Base-by-base conservation (phyloP, 92 coral and sea anemone genomes). In the Palythoa caribaeorum region DNA sequence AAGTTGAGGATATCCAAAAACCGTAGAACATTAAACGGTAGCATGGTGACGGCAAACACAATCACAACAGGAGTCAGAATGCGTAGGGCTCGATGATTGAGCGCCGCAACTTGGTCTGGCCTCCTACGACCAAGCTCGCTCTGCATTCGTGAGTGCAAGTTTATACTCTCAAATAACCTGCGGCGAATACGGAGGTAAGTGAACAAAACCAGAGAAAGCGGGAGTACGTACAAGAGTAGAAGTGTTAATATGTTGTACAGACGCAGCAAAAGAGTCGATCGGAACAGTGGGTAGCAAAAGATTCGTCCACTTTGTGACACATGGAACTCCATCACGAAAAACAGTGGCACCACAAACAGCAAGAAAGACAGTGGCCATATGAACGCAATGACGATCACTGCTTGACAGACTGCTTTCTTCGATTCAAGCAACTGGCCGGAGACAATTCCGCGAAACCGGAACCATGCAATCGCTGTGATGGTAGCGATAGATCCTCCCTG, bases 401-500 rank as follows among this genome's bases (percentile, higher is more conserved):
- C 94, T 71, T 84, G 89, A 47, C 84, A 84, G 50, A 87, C 71
- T 0, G 94, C 89, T 16, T 86, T 84, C 71, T 90, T 90, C 5
- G 91, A 89, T 85, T 92, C 94, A 40, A 88, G n/a, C 39, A 79
- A 77, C 7, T 89, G 93, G 40, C 98, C 96, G 17, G 96, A 87
- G 73, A 95, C 95, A 6, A 95, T 93, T 73, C 96, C 98, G 57
- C 96, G 92, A 83, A 93, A 93, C 9, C 98, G 92, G 60, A 89
- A 93, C 47, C 92, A 60, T 20, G 98, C 98, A 40, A 95, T 95
- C 16, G 96, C 93, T 11, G 98, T 91, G 71, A 95, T 93, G n/a
- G 96, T 91, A 3, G 96, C 96, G 16, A 95, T 90, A 17, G 98
- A 93, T 16, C 91, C 98, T 13, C 96, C 98, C 36, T 93, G 98